phyloP scores from a whole-genome alignment of 2,113 vertebrate species.

The Amphiprion percula region DNA sequence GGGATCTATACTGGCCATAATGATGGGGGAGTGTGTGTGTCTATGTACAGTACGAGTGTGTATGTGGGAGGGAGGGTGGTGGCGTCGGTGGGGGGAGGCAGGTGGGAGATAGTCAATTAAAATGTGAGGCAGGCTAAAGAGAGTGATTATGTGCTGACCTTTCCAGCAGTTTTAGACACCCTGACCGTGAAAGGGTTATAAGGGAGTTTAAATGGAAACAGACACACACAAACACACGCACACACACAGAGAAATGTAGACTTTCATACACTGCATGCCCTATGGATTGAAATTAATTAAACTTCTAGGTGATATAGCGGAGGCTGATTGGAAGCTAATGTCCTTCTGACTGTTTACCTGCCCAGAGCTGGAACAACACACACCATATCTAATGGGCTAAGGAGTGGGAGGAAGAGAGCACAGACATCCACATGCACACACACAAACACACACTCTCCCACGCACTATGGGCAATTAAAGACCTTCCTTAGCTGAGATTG shows the following conservation, averaged over 20 bases:
- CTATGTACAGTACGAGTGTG: constrained; percentile 40
- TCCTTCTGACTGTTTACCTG: constrained; percentile 76
- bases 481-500: constrained; percentile 47
- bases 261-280: constrained; percentile 58
- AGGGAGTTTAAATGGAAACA: constrained; percentile 71
- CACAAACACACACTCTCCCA: constrained; percentile 25
- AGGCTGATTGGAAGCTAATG: constrained; percentile 78
- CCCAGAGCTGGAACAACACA: constrained; percentile 70
- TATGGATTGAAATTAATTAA: constrained; percentile 81
- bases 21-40: constrained; percentile 69
- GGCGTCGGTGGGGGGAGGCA: neutral
- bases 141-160: constrained; percentile 85
- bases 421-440: constrained; percentile 10
- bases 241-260: constrained; percentile 39
- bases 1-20: constrained; percentile 76
- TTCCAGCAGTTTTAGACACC: constrained; percentile 81
- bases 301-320: constrained; percentile 68
- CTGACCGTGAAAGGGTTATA: constrained; percentile 77
- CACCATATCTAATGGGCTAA: constrained; percentile 68
- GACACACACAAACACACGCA: constrained; percentile 55
- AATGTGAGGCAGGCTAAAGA: constrained; percentile 83
- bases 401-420: constrained; percentile 40
- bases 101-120: constrained; percentile 84
- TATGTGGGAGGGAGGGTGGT: neutral
- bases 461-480: constrained; percentile 65